Evolutionary conservation across 2,113 vertebrate species (phyloP).

Genomic region (Arvicanthis niloticus): DNA sequence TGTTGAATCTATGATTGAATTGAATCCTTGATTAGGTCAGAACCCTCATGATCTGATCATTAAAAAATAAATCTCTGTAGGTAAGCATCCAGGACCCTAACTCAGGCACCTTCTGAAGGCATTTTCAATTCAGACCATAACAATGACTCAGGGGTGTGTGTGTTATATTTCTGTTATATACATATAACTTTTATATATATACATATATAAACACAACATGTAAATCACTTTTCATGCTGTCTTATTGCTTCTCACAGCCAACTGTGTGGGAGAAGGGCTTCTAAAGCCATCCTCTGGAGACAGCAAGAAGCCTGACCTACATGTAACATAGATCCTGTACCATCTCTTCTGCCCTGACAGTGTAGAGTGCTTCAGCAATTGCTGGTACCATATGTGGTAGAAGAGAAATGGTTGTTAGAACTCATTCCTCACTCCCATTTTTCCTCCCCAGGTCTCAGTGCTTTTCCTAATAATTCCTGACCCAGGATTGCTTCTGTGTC

Average conservation of each 20-base stretch:
- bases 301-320: too few relatives aligned
- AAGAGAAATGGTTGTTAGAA: background rate
- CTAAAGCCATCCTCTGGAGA: background rate
- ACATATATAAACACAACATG: background rate
- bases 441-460: background rate
- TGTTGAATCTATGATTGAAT: background rate
- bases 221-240: background rate
- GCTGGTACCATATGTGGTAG: fast-evolving
- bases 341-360: fast-evolving
- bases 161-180: background rate
- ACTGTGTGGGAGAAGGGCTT: background rate
- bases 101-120: background rate
- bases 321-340: fast-evolving
- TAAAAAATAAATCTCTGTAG: background rate
- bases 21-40: too few relatives aligned
- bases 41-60: background rate
- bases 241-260: too few relatives aligned
- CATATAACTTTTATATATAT: background rate
- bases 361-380: background rate
- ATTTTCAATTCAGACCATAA: background rate
- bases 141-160: background rate
- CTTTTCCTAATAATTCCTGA: background rate
- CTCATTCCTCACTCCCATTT: fast-evolving
- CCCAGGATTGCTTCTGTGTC: background rate
- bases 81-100: background rate